Conservation (phyloP, 2,797 vertebrate species). For the Lateolabrax maculatus region DNA sequence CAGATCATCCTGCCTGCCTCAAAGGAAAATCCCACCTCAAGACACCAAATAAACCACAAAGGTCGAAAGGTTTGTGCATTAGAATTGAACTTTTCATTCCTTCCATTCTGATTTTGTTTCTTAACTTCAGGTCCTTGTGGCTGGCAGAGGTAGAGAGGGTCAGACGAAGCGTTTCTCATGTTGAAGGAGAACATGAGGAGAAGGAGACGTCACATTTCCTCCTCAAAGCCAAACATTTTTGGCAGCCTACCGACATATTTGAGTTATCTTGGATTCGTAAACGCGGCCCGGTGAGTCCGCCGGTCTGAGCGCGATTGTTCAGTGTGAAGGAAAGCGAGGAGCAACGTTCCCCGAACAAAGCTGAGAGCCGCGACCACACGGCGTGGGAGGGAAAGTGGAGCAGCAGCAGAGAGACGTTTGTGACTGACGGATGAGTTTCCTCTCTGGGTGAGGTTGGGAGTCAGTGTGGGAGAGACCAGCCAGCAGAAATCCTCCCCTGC, state of each 20-base stretch:
- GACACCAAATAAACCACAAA: neutral
- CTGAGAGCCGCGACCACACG: neutral
- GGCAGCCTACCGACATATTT: conserved; percentile 1
- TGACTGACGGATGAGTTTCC: conserved; percentile 28
- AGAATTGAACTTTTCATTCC: neutral
- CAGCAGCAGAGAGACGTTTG: neutral
- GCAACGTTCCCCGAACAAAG: conserved; percentile 10
- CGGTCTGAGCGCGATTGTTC: neutral
- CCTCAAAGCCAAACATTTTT: neutral
- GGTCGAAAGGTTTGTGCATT: neutral
- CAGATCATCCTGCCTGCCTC: neutral
- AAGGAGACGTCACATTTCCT: neutral
- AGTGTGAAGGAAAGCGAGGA: conserved; percentile 32
- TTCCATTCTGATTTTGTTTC: too few species aligned
- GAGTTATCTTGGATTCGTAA: neutral
- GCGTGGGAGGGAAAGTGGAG: conserved; percentile 8
- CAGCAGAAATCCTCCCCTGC: conserved; percentile 23
- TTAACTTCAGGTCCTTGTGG: neutral
- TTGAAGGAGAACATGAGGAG: neutral
- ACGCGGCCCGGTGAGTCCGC: conserved; percentile 12
- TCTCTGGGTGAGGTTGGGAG: conserved; percentile 22
- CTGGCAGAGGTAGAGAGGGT: neutral
- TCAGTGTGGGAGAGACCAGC: conserved; percentile 17
- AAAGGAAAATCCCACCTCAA: neutral
- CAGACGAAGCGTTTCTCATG: neutral